phyloP scores from a whole-genome alignment of 2,888 invertebrate genomes.

The Melieria picta region DNA sequence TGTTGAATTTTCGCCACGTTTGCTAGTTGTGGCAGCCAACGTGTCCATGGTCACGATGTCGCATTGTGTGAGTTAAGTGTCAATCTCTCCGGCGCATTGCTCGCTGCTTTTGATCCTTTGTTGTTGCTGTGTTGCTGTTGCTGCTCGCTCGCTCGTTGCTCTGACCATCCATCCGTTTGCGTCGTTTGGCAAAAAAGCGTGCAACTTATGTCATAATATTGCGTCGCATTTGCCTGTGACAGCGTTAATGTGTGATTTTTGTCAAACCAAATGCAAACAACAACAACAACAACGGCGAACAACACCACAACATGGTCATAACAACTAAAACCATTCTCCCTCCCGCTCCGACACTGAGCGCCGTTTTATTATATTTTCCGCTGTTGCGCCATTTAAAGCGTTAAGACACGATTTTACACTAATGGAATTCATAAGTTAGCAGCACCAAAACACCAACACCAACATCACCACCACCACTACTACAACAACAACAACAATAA shows the following conservation, averaged over 20 bases:
- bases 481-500: conserved; percentile 6
- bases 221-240: conserved; percentile 41
- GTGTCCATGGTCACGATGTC: conserved; percentile 20
- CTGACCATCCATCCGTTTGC: conserved; percentile 7
- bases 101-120: background rate
- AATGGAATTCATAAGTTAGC: conserved; percentile 47
- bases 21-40: conserved; percentile 20
- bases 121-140: background rate
- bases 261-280: conserved; percentile 42
- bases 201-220: conserved; percentile 50
- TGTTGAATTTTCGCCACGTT: too few relatives aligned
- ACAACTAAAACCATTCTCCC: background rate
- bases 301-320: background rate
- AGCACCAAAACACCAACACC: background rate
- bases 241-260: conserved; percentile 47
- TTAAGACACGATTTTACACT: conserved; percentile 46
- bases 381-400: conserved; percentile 3
- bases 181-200: conserved; percentile 40
- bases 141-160: background rate
- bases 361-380: conserved; percentile 15
- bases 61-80: conserved; percentile 28
- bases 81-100: conserved; percentile 17
- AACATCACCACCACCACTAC: background rate
- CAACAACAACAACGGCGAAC: conserved; percentile 32
- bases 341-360: background rate